Evolutionary conservation across 2,797 vertebrate species (phyloP).

Genomic region (Triplophysa bombifrons): DNA sequence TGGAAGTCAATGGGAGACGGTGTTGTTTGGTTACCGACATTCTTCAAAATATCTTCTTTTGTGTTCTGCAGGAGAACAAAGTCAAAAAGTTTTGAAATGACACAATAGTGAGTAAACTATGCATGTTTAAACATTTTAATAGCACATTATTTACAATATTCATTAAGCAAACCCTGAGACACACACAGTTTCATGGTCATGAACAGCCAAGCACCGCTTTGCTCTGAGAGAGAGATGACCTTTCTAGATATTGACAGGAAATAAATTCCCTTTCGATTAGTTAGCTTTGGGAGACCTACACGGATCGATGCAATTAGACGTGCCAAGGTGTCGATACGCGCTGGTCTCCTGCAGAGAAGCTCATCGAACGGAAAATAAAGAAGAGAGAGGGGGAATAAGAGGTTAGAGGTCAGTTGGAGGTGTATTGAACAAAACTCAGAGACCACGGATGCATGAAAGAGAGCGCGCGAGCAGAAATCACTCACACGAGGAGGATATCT

Average conservation of each 20-base stretch:
- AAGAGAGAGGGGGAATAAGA: slow-evolving; percentile 6
- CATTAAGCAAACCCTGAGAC: slow-evolving; percentile 8
- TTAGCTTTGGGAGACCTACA: slow-evolving; percentile 79
- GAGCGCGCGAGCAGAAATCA: not conserved
- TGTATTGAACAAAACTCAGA: slow-evolving; percentile 63
- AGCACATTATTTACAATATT: too few relatives aligned
- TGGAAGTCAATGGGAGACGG: too few relatives aligned
- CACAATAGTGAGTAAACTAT: too few relatives aligned
- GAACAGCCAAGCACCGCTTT: slow-evolving; percentile 21
- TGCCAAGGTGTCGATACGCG: slow-evolving; percentile 71
- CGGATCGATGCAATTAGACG: slow-evolving; percentile 79
- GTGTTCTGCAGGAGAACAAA: too few relatives aligned
- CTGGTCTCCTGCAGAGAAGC: slow-evolving; percentile 41
- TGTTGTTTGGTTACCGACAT: too few relatives aligned
- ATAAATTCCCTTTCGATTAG: slow-evolving; percentile 82
- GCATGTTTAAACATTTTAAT: too few relatives aligned
- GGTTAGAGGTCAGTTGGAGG: slow-evolving; percentile 66
- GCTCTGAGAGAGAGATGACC: slow-evolving; percentile 72
- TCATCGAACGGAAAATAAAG: slow-evolving; percentile 52
- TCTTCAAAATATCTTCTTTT: too few relatives aligned
- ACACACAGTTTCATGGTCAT: slow-evolving; percentile 58
- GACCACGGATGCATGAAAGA: slow-evolving; percentile 41
- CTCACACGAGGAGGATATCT: slow-evolving; percentile 28
- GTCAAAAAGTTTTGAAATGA: too few relatives aligned
- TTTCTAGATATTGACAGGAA: slow-evolving; percentile 82